Base-by-base conservation (phyloP, 2,888 invertebrate species). In the Nymphalis polychloros region DNA sequence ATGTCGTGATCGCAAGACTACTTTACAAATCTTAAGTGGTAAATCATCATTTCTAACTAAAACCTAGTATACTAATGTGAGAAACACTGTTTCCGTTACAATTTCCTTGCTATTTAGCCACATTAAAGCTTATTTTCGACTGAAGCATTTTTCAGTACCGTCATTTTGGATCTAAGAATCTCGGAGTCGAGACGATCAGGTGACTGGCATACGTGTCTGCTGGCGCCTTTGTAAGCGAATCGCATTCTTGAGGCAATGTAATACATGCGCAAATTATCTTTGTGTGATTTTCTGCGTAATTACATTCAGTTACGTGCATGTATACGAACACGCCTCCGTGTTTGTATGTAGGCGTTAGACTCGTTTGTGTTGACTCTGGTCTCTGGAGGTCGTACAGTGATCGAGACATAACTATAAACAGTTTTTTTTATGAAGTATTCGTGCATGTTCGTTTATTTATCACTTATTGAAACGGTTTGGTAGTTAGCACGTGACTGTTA, bases 381-480 rank as follows among this genome's bases (percentile, higher is more conserved):
- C 73, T 75, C 79, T 84, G 85, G 89, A 90, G 90, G 90, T 86
- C 89, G 82, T 79, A 77, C 80, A 86, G 85, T 84, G 85, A 86
- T 84, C 86, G 87, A 81, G 80, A 78, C 76, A 78, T 76, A 75
- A 77, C 49, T 49, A 76, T 78, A 77, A 79, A 79, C 71, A 70
- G 2, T 23, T 75, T 76, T 81, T 83, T 82, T 82, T 78, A 77
- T 75, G 73, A 78, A 76, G 72, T 61, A 67, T 75, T 69, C 69
- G 69, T 75, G 78, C 78, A 79, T 78, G 80, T 78, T 78, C 65
- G 71, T 79, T 81, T 79, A 77, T 74, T 84, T 81, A 81, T 75
- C 83, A 81, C 75, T 79, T 77, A 79, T 78, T 79, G 41, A 81
- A 70, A 69, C 65, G 55, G 74, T 78, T 81, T 81, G 73, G 62